These are phyloP conservation scores for Daptonema setosum DNA, from an alignment of 2,888 invertebrate species.

Conservation along the genomic window DNA sequence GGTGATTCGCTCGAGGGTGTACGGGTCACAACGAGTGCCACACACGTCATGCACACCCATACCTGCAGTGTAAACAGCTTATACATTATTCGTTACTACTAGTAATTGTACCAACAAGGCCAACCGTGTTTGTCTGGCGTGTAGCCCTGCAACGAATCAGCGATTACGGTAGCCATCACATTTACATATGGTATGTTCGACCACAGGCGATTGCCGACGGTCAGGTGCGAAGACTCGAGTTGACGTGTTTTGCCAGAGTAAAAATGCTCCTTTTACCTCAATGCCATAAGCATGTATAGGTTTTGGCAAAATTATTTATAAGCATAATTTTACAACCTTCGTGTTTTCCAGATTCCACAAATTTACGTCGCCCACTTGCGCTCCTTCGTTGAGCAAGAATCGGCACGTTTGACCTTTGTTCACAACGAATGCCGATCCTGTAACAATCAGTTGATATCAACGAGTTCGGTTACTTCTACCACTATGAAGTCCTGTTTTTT, in stretches of 20 bases:
- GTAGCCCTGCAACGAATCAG: background rate
- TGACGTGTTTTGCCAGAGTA: constrained; percentile 2
- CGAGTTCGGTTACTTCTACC: too few relatives aligned
- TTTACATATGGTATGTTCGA: background rate
- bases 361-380: constrained; percentile 3
- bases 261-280: constrained; percentile 1
- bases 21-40: constrained; percentile 2
- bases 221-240: background rate
- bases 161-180: constrained; percentile 1
- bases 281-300: background rate
- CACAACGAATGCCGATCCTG: background rate
- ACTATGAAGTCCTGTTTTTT: too few relatives aligned
- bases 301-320: background rate
- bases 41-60: constrained; percentile 2
- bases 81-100: too few relatives aligned
- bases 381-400: background rate
- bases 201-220: constrained; percentile 1
- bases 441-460: too few relatives aligned
- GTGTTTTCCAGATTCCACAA: background rate
- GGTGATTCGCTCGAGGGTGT: background rate
- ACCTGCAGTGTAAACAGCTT: too few relatives aligned
- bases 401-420: background rate
- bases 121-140: constrained; percentile 1
- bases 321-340: background rate
- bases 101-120: too few relatives aligned